Evolutionary conservation across 2,888 invertebrate genomes (phyloP), one percentile per base, ranked within the genome.

Genomic region (Punctoribates punctum): DNA sequence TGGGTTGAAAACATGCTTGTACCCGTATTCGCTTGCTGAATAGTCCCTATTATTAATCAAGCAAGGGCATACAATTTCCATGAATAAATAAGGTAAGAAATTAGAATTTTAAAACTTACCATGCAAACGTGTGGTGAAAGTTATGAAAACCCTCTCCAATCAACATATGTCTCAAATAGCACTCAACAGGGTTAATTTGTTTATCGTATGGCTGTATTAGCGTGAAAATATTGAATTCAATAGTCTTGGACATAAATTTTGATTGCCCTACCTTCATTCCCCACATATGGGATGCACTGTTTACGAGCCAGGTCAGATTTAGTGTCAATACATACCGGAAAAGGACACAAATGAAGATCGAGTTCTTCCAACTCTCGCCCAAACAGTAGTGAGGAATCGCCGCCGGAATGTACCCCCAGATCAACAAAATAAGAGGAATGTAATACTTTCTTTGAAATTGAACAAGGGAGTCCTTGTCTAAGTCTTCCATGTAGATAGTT

Each of bases 281-380:
- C 88, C 91, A 94, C 87, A 93, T 88, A 84, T 96, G 96, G 0
- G 96, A 96, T 13, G 92, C 91, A 83, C 94, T 94, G 84, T 96
- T 96, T n/a, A 96, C 95, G 81, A 62, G 89, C 88, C 92, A 96
- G 0, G 96, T 96, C 80, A 92, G 90, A 84, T 97, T 94, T 8
- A 97, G 87, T 0, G 91, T 92, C 79, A 78, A 79, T 75, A 90
- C 90, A 85, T 94, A 96, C 73, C 96, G 88, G 80, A 90, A 87
- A 78, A 92, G 89, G 1, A 88, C 87, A 82, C 91, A 90, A 11
- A 94, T 88, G 86, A 92, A 91, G 85, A 93, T 94, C 4, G 93
- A 90, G 80, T 88, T 89, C 85, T 89, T 87, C 15, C 91, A 83
- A 0, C 87, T 86, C 84, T 97, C 96, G 62, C 89, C 86, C 95